These are phyloP conservation scores for Fragum whitleyi DNA, from an alignment of 2,888 invertebrate genomes.

Conservation along the genomic window DNA sequence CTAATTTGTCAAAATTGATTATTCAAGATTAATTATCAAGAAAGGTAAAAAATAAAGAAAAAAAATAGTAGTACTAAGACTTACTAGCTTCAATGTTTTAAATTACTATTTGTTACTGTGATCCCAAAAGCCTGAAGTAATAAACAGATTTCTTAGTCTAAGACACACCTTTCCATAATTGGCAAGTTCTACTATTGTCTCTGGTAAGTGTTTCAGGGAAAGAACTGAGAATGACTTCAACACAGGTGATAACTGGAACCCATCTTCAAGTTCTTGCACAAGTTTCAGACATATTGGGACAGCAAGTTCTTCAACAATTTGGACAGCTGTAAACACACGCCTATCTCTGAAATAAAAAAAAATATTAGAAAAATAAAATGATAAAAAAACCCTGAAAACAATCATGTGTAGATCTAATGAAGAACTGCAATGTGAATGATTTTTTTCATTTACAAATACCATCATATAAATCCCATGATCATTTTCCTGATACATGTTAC, in stretches of 20 bases:
- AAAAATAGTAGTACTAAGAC: too few species aligned
- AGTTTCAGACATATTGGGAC: constrained; percentile 21
- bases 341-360: not conserved
- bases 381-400: not conserved
- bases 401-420: not conserved
- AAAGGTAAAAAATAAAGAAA: too few species aligned
- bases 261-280: constrained; percentile 30
- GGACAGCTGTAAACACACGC: constrained; percentile 22
- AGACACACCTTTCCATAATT: constrained; percentile 30
- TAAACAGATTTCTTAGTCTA: not conserved
- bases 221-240: constrained; percentile 28
- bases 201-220: constrained; percentile 10
- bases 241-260: constrained; percentile 29
- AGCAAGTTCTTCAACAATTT: constrained; percentile 24
- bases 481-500: too few species aligned
- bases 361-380: not conserved
- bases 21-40: too few species aligned
- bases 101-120: too few species aligned
- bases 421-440: too few species aligned
- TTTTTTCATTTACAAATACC: too few species aligned
- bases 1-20: too few species aligned
- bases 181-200: constrained; percentile 10
- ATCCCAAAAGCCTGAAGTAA: too few species aligned
- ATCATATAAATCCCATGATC: too few species aligned
- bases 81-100: too few species aligned